phyloP scores from a whole-genome alignment of 2,113 vertebrate genomes.

The Onychostoma macrolepis region DNA sequence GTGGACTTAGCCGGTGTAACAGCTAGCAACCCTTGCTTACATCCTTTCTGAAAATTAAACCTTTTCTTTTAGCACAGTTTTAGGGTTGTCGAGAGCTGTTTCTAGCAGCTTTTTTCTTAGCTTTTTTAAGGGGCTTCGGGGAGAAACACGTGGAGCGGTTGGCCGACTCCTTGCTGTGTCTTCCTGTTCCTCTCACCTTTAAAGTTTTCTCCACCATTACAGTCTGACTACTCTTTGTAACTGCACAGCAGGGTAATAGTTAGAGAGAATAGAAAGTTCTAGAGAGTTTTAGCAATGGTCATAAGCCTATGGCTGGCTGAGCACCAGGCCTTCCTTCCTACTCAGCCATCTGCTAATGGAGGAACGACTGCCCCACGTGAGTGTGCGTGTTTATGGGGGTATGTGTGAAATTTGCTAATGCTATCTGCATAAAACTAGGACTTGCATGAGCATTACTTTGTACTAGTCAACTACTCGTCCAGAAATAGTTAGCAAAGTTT shows the following conservation, averaged over 20 bases:
- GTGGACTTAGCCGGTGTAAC: neutral
- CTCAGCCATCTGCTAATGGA: conserved; percentile 50
- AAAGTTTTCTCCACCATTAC: conserved; percentile 22
- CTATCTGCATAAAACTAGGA: neutral
- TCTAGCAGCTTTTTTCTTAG: neutral
- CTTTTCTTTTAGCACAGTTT: neutral
- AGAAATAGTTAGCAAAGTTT: neutral
- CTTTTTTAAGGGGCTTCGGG: conserved; percentile 3
- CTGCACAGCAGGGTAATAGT: neutral
- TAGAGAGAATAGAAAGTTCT: neutral
- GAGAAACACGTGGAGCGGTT: neutral
- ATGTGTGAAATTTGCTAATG: neutral
- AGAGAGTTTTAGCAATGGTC: conserved; percentile 31
- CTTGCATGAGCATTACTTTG: neutral
- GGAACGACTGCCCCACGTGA: conserved; percentile 5
- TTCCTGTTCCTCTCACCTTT: conserved; percentile 38
- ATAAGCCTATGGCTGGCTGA: conserved; percentile 45
- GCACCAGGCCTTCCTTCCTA: conserved; percentile 57
- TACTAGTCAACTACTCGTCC: neutral
- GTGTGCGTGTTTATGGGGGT: conserved; percentile 2
- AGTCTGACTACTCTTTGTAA: neutral
- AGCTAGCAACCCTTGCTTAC: neutral
- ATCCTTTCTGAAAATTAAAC: neutral
- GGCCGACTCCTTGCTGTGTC: conserved; percentile 32
- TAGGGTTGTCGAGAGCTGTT: neutral